Base-by-base conservation (phyloP, 2,888 invertebrate species). In the Poecilobothrus nobilitatus region DNA sequence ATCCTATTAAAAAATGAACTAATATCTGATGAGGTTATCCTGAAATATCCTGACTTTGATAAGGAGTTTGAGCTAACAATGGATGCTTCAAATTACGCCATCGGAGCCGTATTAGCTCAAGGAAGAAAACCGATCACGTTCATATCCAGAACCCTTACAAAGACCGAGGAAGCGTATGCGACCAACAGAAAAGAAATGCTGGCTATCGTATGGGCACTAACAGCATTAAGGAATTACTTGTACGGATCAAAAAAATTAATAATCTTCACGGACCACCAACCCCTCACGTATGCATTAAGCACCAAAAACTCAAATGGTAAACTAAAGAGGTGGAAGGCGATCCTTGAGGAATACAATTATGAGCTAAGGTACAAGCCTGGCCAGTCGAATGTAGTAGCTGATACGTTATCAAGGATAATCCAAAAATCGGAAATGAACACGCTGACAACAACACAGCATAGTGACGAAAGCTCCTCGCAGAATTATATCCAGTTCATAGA, bases 291-390 rank as follows among this genome's bases (percentile, higher is more conserved):
- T 34, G 66, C 63, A 3, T 34, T 66, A 7, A 68, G 66, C 20
- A 63, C 27, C 22, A 68, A 68, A 61, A 66, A 68, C 9, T 21
- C 53, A 2, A 68, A 68, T 15, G 7, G 15, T 1, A 66, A 68
- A 68, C 63, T 68, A 63, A 63, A 66, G 12, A 10, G 68, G 15
- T 68, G 68, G 71, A 71, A 71, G n/a, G 64, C 69, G 1, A 69
- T 66, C 2, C 27, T 71, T 1, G 69, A 71, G 15, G 71, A 71
- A 21, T 71, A 68, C 20, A 66, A 68, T 18, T 53, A 68, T 9
- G 66, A 68, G 61, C 10, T 68, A 1, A 7, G 18, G 6, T 68
- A 69, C 20, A 67, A 68, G 34, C 66, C 67, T 1, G 66, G 68
- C 0, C 68, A 37, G 27, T 53, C 68, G 0, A 71, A 71, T n/a